Evolutionary conservation across 2,113 vertebrate genomes (phyloP).

Genomic region (Oreochromis niloticus): DNA sequence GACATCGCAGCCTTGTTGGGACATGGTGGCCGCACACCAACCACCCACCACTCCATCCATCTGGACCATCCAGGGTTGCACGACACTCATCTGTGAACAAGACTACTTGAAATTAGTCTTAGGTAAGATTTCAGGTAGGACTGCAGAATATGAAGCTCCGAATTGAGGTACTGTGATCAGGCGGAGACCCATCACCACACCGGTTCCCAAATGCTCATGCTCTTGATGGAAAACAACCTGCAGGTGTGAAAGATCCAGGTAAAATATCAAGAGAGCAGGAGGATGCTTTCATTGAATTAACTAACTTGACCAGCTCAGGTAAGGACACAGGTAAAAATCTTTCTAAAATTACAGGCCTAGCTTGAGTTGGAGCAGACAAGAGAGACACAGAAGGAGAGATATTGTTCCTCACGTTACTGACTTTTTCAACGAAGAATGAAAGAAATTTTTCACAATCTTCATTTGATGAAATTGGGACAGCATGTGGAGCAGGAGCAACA

Average conservation of each 20-base stretch:
- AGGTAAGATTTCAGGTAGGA: background rate
- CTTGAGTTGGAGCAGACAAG: no score
- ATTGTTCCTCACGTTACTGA: no score
- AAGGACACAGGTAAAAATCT: no score
- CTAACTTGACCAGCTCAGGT: no score
- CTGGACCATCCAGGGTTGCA: background rate
- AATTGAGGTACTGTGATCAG: background rate
- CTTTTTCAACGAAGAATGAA: no score
- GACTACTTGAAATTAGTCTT: background rate
- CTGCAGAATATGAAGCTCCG: background rate
- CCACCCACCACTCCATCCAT: background rate
- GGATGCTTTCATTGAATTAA: no score
- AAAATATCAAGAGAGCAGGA: no score
- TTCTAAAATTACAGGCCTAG: no score
- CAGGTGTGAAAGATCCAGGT: background rate
- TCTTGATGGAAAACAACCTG: background rate
- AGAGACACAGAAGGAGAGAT: no score
- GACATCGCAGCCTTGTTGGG: background rate
- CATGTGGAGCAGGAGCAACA: no score
- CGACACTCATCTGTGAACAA: fast-evolving
- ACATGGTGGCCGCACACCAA: background rate
- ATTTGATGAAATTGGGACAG: no score
- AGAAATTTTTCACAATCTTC: no score
- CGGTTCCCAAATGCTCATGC: background rate
- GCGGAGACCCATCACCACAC: background rate